phyloP scores from a whole-genome alignment of 2,797 vertebrate genomes.

The Enteromius mattozi region DNA sequence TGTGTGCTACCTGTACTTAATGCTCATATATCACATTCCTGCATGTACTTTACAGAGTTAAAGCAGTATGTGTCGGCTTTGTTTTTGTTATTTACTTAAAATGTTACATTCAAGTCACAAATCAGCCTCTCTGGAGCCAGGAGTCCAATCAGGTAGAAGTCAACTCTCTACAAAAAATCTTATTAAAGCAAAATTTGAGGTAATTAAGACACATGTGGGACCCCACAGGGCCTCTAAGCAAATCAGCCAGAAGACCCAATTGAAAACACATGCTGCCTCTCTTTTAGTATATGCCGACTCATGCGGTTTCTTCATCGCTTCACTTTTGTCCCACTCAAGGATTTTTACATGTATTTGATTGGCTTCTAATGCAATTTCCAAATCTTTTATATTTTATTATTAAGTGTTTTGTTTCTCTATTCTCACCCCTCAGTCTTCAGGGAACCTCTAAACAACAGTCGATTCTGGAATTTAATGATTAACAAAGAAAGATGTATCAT shows the following conservation, averaged over 20 bases:
- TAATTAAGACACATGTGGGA: conserved; percentile 56
- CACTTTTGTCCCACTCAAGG: conserved; percentile 17
- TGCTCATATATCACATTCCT: background rate
- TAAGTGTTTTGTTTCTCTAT: background rate
- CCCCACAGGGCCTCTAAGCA: conserved; percentile 46
- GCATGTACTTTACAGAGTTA: background rate
- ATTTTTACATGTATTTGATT: conserved; percentile 9
- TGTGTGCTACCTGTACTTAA: background rate
- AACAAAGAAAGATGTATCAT: conserved; percentile 40
- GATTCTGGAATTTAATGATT: conserved; percentile 17
- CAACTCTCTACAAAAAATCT: conserved; percentile 34
- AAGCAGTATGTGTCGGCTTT: background rate
- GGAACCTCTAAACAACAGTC: conserved; percentile 8
- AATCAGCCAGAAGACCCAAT: conserved; percentile 55
- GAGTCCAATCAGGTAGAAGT: conserved; percentile 37
- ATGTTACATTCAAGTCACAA: conserved; percentile 17
- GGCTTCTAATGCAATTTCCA: conserved; percentile 14
- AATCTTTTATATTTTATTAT: conserved; percentile 12
- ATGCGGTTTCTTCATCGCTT: background rate
- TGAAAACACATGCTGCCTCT: conserved; percentile 63
- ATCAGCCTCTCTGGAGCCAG: conserved; percentile 57
- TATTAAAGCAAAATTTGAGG: conserved; percentile 57
- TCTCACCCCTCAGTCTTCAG: background rate
- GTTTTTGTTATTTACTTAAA: conserved; percentile 34
- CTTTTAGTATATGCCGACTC: conserved; percentile 16